Evolutionary conservation across 2,888 invertebrate genomes (phyloP), one percentile per base, ranked within the genome.

Genomic region (Eutolmus rufibarbis): DNA sequence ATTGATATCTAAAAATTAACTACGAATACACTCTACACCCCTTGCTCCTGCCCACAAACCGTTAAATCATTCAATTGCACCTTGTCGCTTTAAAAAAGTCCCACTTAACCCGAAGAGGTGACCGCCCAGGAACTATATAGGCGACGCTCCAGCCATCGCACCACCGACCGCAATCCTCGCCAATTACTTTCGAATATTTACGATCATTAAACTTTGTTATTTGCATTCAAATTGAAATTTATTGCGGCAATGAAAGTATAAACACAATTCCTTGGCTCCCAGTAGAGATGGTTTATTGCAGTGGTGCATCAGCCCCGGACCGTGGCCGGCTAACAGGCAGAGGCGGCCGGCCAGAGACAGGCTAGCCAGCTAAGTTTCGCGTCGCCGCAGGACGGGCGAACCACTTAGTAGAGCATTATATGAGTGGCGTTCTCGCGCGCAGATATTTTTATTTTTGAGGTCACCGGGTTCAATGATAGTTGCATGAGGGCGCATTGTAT

Each of bases 191-290:
- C 74, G 74, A 85, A 85, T 85, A 85, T 85, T 85, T 85, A 85
- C 85, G 85, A 85, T 74, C 85, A 43, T 74, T 85, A 74, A 85
- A 74, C 74, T 85, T 85, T 74, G 85, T 85, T 85, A 85, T 85
- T 85, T 74, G 85, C 74, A 74, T 85, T 85, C 85, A 85, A 74
- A 85, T 85, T 85, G 85, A 85, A 85, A 85, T 85, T 85, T 85
- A 85, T 85, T 74, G 74, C 85, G 85, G 74, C 74, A 85, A 74
- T 74, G 85, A 85, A 85, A 85, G 82, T 84, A 40, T 84, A 66
- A 37, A 76, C 40, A 74, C 85, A 85, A 85, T 85, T 85, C 57
- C 46, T 85, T 51, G 85, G 74, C 46, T 74, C 37, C 57, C 66
- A 82, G 82, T 57, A 37, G 82, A 57, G 82, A 82, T 82, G 82